Percentiles rank a stretch among this genome's conserved stretches.
Evolutionary conservation across 1,140 invertebrate species (phyloP).

Genomic region (Drosophila obscura): DNA sequence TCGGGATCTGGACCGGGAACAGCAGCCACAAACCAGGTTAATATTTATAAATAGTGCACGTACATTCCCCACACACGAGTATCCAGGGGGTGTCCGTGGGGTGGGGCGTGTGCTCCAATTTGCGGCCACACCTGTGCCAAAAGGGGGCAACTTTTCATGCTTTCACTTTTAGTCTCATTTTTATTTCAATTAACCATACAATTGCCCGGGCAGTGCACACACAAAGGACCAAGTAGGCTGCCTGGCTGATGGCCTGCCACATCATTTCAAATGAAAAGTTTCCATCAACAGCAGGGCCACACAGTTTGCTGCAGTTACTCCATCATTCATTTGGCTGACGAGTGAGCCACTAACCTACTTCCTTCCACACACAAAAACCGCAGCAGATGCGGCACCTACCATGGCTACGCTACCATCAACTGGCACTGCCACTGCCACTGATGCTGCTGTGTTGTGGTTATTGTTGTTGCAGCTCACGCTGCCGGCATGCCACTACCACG

Average conservation of each 20-base stretch:
- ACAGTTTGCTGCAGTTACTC: constrained; percentile 69
- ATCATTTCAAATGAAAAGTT: constrained; percentile 34
- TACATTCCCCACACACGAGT: constrained; percentile 7
- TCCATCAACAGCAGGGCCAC: constrained; percentile 39
- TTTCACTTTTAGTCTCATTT: constrained; percentile 25
- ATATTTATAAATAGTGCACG: constrained; percentile 45
- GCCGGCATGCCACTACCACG: constrained; percentile 71
- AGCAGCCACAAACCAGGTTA: constrained; percentile 62
- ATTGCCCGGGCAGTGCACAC: constrained; percentile 46
- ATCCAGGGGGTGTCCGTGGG: constrained; percentile 1
- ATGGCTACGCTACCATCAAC: neutral
- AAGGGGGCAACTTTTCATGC: constrained; percentile 35
- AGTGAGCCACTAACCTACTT: constrained; percentile 82
- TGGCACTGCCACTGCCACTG: constrained; percentile 21
- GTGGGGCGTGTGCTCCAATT: constrained; percentile 59
- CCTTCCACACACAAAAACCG: constrained; percentile 61
- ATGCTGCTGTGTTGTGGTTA: constrained; percentile 38
- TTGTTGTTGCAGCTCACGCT: constrained; percentile 42
- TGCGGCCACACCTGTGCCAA: constrained; percentile 66
- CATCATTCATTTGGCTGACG: constrained; percentile 77
- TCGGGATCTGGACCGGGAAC: constrained; percentile 10
- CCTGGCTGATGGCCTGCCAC: constrained; percentile 1
- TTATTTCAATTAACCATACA: constrained; percentile 77
- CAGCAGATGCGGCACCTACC: constrained; percentile 48
- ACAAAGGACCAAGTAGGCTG: constrained; percentile 19